Evolutionary conservation across 2,888 invertebrate species (phyloP), one percentile per base, ranked within the genome.

Genomic region (Periphyllus acericola): DNA sequence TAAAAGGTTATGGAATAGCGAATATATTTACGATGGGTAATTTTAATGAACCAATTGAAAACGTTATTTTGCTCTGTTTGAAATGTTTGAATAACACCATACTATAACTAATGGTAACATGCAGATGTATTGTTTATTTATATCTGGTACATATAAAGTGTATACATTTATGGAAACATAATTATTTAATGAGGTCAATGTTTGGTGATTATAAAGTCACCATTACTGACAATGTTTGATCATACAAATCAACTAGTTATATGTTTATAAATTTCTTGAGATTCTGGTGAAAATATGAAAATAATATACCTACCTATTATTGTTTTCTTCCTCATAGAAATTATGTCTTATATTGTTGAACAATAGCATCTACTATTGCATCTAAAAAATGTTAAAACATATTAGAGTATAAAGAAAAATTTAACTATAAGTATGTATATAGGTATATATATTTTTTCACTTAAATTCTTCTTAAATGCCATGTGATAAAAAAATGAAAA

Each of bases 61-160:
- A 46, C 46, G 25, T 60, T 60, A 60, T 60, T 46, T 60, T 21
- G 60, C 21, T 60, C 25, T 60, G 25, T 21, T 60, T 46, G 5
- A 46, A 46, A 46, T 46, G 11, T 46, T 46, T 60, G 21, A 25
- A 6, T 60, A 60, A 60, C 5, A 19, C 21, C 4, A 3, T 60
- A 55, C 55, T 3, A 55, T 55, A 55, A 0, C 21, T 21, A 60
- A 25, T 0, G 11, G 11, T 46, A 46, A 4, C 4, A 81, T 40
- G 66, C 11, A 40, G 66, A 19, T 60, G 25, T 71, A 82, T 82
- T 71, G 82, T 82, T 82, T 14, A 46, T 8, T 5, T 40, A 40
- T 40, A 40, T 40, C 40, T 9, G 9, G 3, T 6, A 40, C 46
- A 46, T 46, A 46, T 3, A 52, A 46, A 82, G 9, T 36, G 34